These are phyloP conservation scores for Xyrauchen texanus DNA, from an alignment of 2,113 vertebrate species.

Conservation along the genomic window DNA sequence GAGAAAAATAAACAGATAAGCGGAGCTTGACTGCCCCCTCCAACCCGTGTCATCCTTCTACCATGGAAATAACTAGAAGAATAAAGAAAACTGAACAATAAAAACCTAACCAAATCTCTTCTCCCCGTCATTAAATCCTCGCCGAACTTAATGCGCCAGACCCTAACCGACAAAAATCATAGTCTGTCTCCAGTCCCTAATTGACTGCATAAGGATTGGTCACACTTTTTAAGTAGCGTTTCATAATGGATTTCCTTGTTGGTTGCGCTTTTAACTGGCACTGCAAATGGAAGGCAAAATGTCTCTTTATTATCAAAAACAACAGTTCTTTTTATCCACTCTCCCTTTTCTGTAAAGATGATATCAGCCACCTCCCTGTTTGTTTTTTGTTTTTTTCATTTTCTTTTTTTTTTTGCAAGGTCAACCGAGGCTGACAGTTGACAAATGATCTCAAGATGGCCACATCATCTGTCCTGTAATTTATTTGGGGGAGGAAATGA, in stretches of 20 bases:
- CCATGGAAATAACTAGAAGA: not conserved
- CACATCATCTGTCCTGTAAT: conserved; percentile 76
- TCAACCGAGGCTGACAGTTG: conserved; percentile 79
- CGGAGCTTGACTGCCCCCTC: conserved; percentile 66
- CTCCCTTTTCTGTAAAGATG: conserved; percentile 63
- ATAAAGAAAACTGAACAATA: conserved; percentile 21
- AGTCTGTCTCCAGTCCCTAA: conserved; percentile 78
- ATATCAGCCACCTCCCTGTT: conserved; percentile 60
- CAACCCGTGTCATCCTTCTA: not conserved
- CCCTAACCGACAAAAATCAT: conserved; percentile 71
- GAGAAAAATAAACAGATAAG: conserved; percentile 71
- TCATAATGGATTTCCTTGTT: conserved; percentile 90
- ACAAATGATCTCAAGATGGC: conserved; percentile 81
- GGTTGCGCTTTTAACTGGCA: conserved; percentile 85
- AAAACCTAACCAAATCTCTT: conserved; percentile 58
- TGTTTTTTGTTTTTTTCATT: too few species aligned
- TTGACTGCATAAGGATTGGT: conserved; percentile 86
- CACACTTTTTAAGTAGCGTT: conserved; percentile 84
- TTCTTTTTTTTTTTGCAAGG: conserved; percentile 73
- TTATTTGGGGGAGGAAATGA: conserved; percentile 59
- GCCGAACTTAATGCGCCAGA: conserved; percentile 71
- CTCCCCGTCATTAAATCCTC: conserved; percentile 70
- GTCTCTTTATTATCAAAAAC: conserved; percentile 82
- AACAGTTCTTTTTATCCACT: conserved; percentile 57
- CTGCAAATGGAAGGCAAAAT: conserved; percentile 86